These are phyloP conservation scores for Falco naumanni DNA, from an alignment of 2,797 vertebrate genomes.

Conservation along the genomic window DNA sequence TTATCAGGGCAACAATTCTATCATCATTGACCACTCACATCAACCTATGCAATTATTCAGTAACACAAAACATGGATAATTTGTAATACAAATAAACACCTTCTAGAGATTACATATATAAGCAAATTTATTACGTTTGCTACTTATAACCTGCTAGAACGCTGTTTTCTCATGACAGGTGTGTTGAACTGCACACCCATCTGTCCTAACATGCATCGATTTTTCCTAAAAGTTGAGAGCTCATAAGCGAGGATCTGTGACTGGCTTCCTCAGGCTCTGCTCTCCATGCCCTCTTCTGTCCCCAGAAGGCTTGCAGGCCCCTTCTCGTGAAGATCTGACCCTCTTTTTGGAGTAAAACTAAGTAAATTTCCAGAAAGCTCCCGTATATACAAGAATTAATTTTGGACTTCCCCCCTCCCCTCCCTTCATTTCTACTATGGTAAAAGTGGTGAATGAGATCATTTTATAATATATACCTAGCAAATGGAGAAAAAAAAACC, in stretches of 20 bases:
- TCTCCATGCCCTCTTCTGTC: too few relatives aligned
- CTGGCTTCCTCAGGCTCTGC: neutral
- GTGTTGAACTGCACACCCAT: neutral
- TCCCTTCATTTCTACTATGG: neutral
- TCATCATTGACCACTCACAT: neutral
- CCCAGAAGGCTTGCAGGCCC: neutral
- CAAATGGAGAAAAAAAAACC: accelerated
- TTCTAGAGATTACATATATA: neutral
- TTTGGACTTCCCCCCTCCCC: too few relatives aligned
- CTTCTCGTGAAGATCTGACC: neutral
- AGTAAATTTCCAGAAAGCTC: neutral
- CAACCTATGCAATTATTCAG: neutral
- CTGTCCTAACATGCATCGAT: neutral
- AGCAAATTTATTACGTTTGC: neutral
- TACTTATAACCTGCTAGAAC: neutral
- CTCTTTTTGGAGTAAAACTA: neutral
- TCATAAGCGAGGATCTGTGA: neutral
- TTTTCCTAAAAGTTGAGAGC: neutral
- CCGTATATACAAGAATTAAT: neutral
- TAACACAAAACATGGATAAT: accelerated
- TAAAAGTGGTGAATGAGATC: neutral
- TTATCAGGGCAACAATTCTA: neutral
- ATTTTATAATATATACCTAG: neutral
- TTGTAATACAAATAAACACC: neutral
- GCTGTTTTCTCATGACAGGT: neutral